phyloP scores from a whole-genome alignment of 35 echinoderm and acorn worm species.

The Acanthaster planci region DNA sequence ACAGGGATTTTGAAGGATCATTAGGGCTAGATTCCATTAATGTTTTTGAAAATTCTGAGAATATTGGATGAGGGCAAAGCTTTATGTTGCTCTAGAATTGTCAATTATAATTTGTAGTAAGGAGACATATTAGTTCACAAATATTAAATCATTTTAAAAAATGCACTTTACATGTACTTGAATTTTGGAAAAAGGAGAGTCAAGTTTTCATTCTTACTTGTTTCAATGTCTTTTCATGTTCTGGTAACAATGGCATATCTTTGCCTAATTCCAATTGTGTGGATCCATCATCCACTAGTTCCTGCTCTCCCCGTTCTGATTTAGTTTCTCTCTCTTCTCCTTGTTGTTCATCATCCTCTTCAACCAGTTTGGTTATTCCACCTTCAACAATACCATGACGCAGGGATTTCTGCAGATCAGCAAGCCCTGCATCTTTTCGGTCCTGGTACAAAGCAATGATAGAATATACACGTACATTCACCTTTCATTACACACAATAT shows the following conservation, averaged over 20 bases:
- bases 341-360: neutral
- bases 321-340: neutral
- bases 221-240: conserved; percentile 8
- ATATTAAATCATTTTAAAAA: neutral
- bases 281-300: neutral
- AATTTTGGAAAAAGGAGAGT: neutral
- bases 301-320: neutral
- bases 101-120: neutral
- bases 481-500: no score
- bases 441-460: no score
- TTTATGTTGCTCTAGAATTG: neutral
- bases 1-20: neutral
- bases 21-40: neutral
- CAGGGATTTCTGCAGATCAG: neutral
- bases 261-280: neutral
- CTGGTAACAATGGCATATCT: neutral
- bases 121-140: neutral
- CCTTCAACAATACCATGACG: neutral
- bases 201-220: neutral
- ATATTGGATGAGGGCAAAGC: neutral
- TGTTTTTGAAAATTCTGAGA: neutral
- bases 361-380: conserved; percentile 9
- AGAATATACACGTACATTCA: no score
- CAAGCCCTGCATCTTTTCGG: neutral
- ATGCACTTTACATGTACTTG: neutral